Evolutionary conservation across 2,797 vertebrate genomes (phyloP).

Genomic region (Melanotaenia nigrans): DNA sequence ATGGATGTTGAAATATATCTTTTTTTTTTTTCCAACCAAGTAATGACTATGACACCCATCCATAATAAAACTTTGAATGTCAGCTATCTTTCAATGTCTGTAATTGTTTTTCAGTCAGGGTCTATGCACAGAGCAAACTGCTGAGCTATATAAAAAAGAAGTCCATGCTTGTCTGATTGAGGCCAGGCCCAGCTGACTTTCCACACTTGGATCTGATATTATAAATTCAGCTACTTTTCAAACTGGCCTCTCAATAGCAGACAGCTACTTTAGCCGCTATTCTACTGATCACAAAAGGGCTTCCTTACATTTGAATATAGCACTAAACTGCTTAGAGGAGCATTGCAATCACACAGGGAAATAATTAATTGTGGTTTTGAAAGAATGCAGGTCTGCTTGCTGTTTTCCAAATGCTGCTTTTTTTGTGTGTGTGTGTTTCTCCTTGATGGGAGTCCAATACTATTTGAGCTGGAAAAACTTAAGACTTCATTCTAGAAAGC

Average conservation of each 20-base stretch:
- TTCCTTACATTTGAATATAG: conserved; percentile 53
- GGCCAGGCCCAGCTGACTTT: conserved; percentile 68
- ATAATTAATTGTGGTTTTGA: conserved; percentile 40
- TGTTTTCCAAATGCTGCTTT: conserved; percentile 72
- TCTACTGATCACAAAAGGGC: conserved; percentile 20
- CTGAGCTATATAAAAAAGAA: conserved; percentile 56
- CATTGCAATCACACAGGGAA: conserved; percentile 41
- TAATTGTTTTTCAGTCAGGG: conserved; percentile 63
- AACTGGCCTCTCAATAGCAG: conserved; percentile 25
- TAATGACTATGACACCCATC: conserved; percentile 26
- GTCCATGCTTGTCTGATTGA: conserved; percentile 66
- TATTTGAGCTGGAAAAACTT: conserved; percentile 81
- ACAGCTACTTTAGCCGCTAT: conserved; percentile 13
- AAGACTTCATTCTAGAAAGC: conserved; percentile 75
- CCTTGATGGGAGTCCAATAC: conserved; percentile 76
- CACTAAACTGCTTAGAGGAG: conserved; percentile 38
- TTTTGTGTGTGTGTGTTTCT: conserved; percentile 41
- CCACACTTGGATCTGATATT: conserved; percentile 61
- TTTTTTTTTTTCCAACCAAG: conserved; percentile 25
- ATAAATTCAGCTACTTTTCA: conserved; percentile 48
- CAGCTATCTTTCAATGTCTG: conserved; percentile 57
- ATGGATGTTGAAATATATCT: conserved; percentile 21
- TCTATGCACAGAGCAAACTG: conserved; percentile 43
- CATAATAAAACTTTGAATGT: conserved; percentile 44
- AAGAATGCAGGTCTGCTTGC: conserved; percentile 62